Evolutionary conservation across 2,113 vertebrate species (phyloP), one percentile per base, ranked within the genome.

Genomic region (Poeciliopsis occidentalis): DNA sequence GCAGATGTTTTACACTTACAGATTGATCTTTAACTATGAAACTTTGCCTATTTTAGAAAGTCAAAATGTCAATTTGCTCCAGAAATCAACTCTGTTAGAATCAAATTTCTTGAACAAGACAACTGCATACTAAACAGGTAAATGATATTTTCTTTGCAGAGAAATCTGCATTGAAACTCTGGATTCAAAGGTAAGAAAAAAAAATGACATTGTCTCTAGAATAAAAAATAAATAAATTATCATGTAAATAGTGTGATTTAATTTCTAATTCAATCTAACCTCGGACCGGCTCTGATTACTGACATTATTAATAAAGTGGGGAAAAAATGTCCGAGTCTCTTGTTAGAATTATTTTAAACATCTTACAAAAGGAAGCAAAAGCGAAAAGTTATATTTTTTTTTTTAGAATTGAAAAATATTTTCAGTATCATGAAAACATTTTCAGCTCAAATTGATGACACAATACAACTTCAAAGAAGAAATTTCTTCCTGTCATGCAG

Each of bases 341-440:
- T 47, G 12, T 62, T 51, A 72, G 19, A 62, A 44, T 27, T 37
- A 11, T 37, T 37, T 37, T 37, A 60, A 67, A 67, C 39, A 32
- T 34, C n/a, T 75, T 60, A 41, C 60, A 29, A 66, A 60, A 31
- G 31, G 47, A 37, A 74, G 64, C 54, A 60, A 66, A 1, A 64
- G 34, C 32, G 15, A 4, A 37, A n/a, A 5, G 34, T n/a, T 60
- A 26, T 27, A 27, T 27, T 41, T 57, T 57, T 24, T n/a, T n/a
- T 10, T n/a, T 57, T 24, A 8, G 24, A 10, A n/a, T 57, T 10
- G 7, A 24, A 19, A 54, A n/a, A n/a, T n/a, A n/a, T 54, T 54
- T 54, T 24, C 6, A 22, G 47, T 7, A 19, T 19, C 1, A 19
- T 10, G 17, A 57, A 24, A 57, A 57, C 51, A 57, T 57, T n/a